Base-by-base conservation (phyloP, 2,888 invertebrate genomes). In the Amphipoea lucens region DNA sequence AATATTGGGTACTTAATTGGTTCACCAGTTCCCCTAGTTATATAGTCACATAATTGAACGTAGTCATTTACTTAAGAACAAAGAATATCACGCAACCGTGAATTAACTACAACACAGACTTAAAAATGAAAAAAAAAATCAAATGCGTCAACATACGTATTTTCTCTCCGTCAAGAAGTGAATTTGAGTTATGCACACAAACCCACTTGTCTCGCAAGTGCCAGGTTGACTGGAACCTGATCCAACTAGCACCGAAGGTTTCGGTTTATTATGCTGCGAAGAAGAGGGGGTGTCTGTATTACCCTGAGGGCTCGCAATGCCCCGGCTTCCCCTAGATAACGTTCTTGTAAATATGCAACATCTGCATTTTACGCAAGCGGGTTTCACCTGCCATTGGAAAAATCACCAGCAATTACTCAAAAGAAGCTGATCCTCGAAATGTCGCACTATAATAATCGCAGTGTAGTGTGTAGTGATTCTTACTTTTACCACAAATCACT, bases 321-420 rank as follows among this genome's bases (percentile, higher is more conserved):
- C 20, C 54, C 7, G 7, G 54, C 20, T 23, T 54, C 20, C 54
- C 54, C 7, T 54, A 54, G 5, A 68, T 5, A 11, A 45, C 20
- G 29, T 45, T 67, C 11, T 45, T 11, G 17, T n/a, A 36, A 48
- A n/a, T 76, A 60, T 60, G 11, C 4, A 75, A 17, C 1, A 45
- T 23, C n/a, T 36, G 36, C 36, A 36, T 66, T 60, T 62, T 60
- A 68, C 11, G 40, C 54, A 29, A 72, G 12, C 14, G 23, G n/a
- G 2, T 9, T 42, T 68, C 20, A 17, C 9, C 6, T 73, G 29
- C 74, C 2, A n/a, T 74, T 74, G 11, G 23, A 12, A 40, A 36
- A 62, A 62, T 42, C 7, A 45, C 6, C 23, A 42, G 17, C 0
- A 57, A 60, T 68, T 81, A 81, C 45, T n/a, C 23, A 65, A 79